phyloP scores from a whole-genome alignment of 2,888 invertebrate species.

The Euplagia quadripunctaria region DNA sequence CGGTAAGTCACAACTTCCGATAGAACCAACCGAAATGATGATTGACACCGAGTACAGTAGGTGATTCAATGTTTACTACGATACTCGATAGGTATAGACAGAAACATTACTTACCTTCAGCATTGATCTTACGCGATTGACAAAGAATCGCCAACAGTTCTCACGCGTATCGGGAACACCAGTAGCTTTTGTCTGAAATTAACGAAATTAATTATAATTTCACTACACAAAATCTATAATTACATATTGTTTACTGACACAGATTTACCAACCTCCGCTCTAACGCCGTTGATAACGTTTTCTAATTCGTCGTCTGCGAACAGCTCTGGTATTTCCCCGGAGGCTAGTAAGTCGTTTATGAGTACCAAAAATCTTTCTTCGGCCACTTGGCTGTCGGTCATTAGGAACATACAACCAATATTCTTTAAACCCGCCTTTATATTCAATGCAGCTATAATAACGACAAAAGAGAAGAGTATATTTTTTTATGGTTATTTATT shows the following conservation, averaged over 20 bases:
- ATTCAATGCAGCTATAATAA: constrained; percentile 90
- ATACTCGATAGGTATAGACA: too few species aligned
- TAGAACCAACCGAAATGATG: too few species aligned
- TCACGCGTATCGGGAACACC: constrained; percentile 95
- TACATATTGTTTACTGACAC: neutral
- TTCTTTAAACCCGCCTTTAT: constrained; percentile 95
- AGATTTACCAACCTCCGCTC: constrained; percentile 88
- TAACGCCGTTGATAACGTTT: constrained; percentile 92
- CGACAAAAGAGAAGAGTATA: neutral
- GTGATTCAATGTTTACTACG: too few species aligned
- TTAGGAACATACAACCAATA: constrained; percentile 95
- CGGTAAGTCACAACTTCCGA: too few species aligned
- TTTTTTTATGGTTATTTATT: too few species aligned
- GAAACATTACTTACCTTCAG: constrained; percentile 83
- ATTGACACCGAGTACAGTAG: too few species aligned
- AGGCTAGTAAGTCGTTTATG: constrained; percentile 97
- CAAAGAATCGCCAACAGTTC: constrained; percentile 98
- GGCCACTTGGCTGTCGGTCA: constrained; percentile 97
- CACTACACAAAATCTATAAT: too few species aligned
- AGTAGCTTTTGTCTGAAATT: constrained; percentile 90
- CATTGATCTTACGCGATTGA: constrained; percentile 94
- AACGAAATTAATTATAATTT: neutral
- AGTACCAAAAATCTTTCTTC: constrained; percentile 96
- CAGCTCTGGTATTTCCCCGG: constrained; percentile 97
- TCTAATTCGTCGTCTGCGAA: constrained; percentile 97